Conservation (phyloP, 2,797 vertebrate species). For the Nannoperca obscura region DNA sequence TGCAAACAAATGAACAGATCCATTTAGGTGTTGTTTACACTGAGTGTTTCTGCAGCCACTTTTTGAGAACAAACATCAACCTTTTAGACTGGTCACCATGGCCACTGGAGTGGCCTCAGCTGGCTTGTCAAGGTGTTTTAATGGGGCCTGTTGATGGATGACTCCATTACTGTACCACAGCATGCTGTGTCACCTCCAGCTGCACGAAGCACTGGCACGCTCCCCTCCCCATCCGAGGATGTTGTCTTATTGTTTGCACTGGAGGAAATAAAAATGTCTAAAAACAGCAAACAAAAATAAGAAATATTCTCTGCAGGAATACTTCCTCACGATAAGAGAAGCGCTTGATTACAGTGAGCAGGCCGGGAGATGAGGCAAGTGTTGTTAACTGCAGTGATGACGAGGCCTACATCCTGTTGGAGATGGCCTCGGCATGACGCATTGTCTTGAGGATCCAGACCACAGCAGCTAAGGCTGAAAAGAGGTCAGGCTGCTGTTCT, state of each 20-base stretch:
- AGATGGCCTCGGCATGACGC: conserved; percentile 34
- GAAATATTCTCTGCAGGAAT: conserved; percentile 66
- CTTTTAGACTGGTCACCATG: conserved; percentile 75
- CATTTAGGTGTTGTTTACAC: neutral
- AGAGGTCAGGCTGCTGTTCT: conserved; percentile 73
- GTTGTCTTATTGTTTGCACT: conserved; percentile 72
- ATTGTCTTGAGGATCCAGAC: conserved; percentile 53
- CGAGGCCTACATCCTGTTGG: conserved; percentile 62
- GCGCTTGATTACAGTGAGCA: conserved; percentile 49
- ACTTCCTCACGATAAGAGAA: conserved; percentile 77
- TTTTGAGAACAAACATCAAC: conserved; percentile 69
- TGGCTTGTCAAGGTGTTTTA: conserved; percentile 82
- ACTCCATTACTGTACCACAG: conserved; percentile 82
- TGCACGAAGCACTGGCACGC: conserved; percentile 64
- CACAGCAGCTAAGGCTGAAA: conserved; percentile 46
- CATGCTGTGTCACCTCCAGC: conserved; percentile 83
- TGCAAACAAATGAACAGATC: conserved; percentile 28
- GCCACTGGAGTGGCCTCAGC: conserved; percentile 77
- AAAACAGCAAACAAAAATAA: conserved; percentile 74
- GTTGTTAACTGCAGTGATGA: conserved; percentile 53
- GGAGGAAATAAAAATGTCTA: conserved; percentile 69
- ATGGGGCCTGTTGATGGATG: conserved; percentile 83
- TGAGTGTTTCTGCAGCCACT: conserved; percentile 50
- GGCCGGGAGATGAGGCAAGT: conserved; percentile 55
- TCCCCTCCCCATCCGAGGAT: conserved; percentile 62